A percentile compares a stretch with the other conserved stretches of the same genome.
Conservation (phyloP, 2,888 invertebrate genomes). For the Andrena trimmerana region DNA sequence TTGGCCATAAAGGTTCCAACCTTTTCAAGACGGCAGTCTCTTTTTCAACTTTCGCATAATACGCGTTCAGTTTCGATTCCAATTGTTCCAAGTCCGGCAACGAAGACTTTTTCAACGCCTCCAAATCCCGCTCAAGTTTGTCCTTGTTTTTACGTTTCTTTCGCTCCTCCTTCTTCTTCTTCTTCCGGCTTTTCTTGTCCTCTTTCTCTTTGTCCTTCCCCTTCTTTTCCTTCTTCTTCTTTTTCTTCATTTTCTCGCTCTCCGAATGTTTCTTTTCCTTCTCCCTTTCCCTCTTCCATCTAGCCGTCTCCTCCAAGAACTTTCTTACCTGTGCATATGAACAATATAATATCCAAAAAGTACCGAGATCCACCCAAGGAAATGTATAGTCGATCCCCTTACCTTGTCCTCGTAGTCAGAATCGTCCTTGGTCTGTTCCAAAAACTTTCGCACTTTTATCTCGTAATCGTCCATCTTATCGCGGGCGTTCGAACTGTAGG, state of each 20-base stretch:
- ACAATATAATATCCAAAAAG: neutral
- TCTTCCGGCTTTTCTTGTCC: constrained; percentile 85
- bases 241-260: constrained; percentile 88
- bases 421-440: constrained; percentile 93
- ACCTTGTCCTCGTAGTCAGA: constrained; percentile 93
- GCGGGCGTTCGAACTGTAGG: constrained; percentile 83
- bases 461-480: constrained; percentile 88
- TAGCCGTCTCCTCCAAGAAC: constrained; percentile 93
- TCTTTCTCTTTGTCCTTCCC: constrained; percentile 90
- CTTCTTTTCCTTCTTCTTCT: constrained; percentile 91
- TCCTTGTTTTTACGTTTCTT: constrained; percentile 86
- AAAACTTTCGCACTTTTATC: constrained; percentile 90
- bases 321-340: constrained; percentile 88
- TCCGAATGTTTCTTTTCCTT: constrained; percentile 91
- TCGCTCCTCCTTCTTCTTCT: constrained; percentile 89
- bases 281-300: constrained; percentile 91
- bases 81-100: constrained; percentile 91
- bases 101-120: constrained; percentile 88
- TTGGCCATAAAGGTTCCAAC: constrained; percentile 81
- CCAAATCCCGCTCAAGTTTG: constrained; percentile 88
- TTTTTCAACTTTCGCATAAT: constrained; percentile 92
- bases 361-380: neutral
- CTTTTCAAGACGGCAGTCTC: constrained; percentile 86
- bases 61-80: constrained; percentile 91
- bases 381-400: constrained; percentile 35